Conservation (phyloP, 2,113 vertebrate genomes). For the Pedionomus torquatus region DNA sequence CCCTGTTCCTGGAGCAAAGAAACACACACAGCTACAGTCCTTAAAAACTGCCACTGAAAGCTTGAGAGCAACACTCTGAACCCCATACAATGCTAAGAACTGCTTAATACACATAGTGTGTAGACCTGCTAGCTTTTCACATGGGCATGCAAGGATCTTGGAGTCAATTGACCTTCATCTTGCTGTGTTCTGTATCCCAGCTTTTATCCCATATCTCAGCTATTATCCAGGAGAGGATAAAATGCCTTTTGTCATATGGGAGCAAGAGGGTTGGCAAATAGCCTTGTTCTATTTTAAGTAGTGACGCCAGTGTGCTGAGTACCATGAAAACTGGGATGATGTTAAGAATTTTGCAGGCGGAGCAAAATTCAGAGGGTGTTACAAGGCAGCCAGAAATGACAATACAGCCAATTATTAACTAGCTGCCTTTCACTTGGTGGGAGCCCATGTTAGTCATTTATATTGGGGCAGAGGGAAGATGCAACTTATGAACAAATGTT, state of each 20-base stretch:
- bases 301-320: background rate
- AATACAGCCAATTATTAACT: conserved; percentile 6
- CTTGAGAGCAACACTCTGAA: background rate
- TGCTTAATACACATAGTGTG: background rate
- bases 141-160: background rate
- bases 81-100: background rate
- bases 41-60: background rate
- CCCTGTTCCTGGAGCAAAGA: fast-evolving
- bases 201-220: background rate
- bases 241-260: background rate
- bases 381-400: background rate
- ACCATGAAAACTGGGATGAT: background rate
- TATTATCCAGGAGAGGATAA: background rate
- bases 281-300: background rate
- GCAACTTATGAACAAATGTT: background rate
- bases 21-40: fast-evolving
- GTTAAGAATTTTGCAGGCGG: background rate
- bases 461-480: background rate
- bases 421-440: background rate
- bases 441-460: background rate
- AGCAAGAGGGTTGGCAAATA: background rate
- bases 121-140: background rate
- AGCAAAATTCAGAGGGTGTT: background rate
- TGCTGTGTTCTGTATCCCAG: fast-evolving
- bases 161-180: background rate